Percentiles rank a stretch among this genome's conserved stretches.
These are phyloP conservation scores for Spongilla lacustris DNA, from an alignment of 37 sponge, comb jelly and placozoan genomes.

Conservation along the genomic window DNA sequence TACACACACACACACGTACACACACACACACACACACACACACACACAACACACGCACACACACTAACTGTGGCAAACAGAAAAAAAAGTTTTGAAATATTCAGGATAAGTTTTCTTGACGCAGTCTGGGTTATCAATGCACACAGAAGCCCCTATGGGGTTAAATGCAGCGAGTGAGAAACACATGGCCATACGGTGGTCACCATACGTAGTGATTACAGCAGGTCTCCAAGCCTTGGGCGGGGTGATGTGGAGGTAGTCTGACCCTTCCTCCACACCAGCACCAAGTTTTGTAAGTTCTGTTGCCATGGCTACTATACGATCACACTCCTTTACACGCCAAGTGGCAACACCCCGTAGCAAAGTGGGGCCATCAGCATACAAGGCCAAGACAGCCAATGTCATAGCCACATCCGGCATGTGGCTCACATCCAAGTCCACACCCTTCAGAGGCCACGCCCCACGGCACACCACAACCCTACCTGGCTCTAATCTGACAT, in stretches of 20 bases:
- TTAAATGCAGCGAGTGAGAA: background rate
- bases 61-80: background rate
- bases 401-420: background rate
- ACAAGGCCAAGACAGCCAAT: background rate
- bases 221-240: background rate
- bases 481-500: background rate
- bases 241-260: background rate
- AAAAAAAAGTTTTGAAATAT: background rate
- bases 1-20: no score
- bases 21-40: no score
- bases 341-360: background rate
- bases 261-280: background rate
- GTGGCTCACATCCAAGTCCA: background rate
- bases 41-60: background rate
- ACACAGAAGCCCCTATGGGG: background rate
- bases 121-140: background rate
- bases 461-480: background rate
- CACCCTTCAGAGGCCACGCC: background rate
- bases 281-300: background rate
- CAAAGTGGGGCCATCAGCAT: background rate
- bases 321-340: background rate
- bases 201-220: background rate
- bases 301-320: background rate
- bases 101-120: background rate
- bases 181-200: slow-evolving; percentile 7